These are phyloP conservation scores for Archips xylosteana DNA, from an alignment of 2,888 invertebrate genomes.

Conservation along the genomic window DNA sequence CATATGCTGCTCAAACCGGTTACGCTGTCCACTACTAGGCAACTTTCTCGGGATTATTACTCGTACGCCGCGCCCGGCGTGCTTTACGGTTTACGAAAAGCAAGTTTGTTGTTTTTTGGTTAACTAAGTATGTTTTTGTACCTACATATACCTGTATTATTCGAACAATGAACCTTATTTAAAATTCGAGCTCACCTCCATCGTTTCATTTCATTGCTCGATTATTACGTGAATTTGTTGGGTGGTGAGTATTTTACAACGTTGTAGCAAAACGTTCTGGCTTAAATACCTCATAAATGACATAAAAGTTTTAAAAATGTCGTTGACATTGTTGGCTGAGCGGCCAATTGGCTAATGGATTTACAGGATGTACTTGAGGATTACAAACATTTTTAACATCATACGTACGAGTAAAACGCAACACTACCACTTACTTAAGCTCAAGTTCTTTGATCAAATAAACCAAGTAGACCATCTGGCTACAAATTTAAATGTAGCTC, in stretches of 20 bases:
- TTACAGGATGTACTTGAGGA: constrained; percentile 50
- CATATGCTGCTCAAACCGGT: constrained; percentile 69
- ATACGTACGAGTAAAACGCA: not conserved
- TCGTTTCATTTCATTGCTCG: not conserved
- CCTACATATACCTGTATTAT: not conserved
- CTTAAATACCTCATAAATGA: constrained; percentile 40
- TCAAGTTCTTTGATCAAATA: not conserved
- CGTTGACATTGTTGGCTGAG: constrained; percentile 58
- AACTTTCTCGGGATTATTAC: constrained; percentile 70
- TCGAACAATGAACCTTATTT: constrained; percentile 5
- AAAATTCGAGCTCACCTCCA: not conserved
- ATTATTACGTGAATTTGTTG: not conserved
- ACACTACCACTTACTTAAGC: not conserved
- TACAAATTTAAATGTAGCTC: not conserved
- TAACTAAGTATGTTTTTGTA: not conserved
- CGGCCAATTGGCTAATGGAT: no score
- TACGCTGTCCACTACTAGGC: constrained; percentile 60
- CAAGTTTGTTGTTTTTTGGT: not conserved
- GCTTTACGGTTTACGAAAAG: constrained; percentile 33
- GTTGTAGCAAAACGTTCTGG: constrained; percentile 2
- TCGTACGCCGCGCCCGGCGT: constrained; percentile 53
- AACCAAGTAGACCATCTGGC: not conserved
- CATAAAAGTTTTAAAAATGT: constrained; percentile 58
- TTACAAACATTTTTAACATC: constrained; percentile 44
- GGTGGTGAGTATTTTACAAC: constrained; percentile 1